Evolutionary conservation across 2,888 invertebrate genomes (phyloP).

Genomic region (Cheilosia pagana): DNA sequence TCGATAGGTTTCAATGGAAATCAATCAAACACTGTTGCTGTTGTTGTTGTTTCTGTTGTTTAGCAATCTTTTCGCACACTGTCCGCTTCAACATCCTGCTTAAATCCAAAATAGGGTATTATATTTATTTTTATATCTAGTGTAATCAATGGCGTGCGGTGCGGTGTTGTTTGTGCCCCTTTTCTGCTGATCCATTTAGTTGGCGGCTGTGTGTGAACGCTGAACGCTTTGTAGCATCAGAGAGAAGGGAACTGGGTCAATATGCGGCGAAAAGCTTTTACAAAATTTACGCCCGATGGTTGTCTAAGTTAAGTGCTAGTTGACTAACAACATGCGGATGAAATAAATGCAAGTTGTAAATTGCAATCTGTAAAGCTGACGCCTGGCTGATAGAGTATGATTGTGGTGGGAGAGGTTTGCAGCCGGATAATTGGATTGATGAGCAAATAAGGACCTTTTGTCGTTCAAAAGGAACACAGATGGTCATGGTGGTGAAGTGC

Average conservation of each 20-base stretch:
- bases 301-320: constrained; percentile 25
- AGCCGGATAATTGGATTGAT: neutral
- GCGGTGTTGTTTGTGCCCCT: constrained; percentile 6
- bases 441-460: neutral
- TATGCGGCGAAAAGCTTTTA: constrained; percentile 36
- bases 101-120: constrained; percentile 28
- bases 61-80: constrained; percentile 7
- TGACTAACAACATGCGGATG: neutral
- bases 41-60: constrained; percentile 13
- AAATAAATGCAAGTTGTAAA: constrained; percentile 29
- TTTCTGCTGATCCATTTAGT: neutral
- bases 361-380: constrained; percentile 26
- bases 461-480: too few species aligned
- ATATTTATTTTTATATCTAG: constrained; percentile 6
- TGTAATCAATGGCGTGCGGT: constrained; percentile 19
- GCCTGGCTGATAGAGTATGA: neutral
- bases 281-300: constrained; percentile 14
- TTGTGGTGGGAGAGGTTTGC: neutral
- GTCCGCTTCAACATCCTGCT: constrained; percentile 24
- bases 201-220: neutral
- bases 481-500: neutral
- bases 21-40: constrained; percentile 67
- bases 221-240: neutral
- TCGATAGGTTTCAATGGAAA: constrained; percentile 76
- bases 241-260: constrained; percentile 15